phyloP scores from a whole-genome alignment of 2,797 vertebrate genomes.

The Typhlichthys subterraneus region DNA sequence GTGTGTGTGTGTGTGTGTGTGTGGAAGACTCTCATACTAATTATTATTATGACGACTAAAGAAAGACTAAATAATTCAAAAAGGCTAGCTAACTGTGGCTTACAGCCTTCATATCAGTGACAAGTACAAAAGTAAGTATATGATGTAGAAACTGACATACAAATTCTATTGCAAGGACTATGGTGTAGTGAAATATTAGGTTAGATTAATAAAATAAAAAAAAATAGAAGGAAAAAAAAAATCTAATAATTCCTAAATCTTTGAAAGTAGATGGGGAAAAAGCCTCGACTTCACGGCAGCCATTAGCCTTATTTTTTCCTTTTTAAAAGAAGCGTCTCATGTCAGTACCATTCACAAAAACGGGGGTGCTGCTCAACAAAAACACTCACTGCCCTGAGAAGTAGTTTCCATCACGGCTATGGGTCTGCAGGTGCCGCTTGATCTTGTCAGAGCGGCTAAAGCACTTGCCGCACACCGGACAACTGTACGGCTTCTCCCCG shows the following conservation, averaged over 20 bases:
- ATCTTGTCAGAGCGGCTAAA: constrained; percentile 80
- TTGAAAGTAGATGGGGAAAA: constrained; percentile 43
- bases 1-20: constrained; percentile 61
- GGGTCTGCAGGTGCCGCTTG: constrained; percentile 77
- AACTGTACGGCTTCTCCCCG: constrained; percentile 77
- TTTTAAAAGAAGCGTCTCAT: constrained; percentile 37
- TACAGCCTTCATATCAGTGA: constrained; percentile 53
- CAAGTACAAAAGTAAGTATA: constrained; percentile 61
- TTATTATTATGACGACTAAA: constrained; percentile 37
- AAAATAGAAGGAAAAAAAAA: background rate
- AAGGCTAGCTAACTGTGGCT: constrained; percentile 61
- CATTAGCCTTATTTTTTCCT: constrained; percentile 47
- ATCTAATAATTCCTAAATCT: constrained; percentile 41
- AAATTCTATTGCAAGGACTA: constrained; percentile 58
- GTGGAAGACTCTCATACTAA: constrained; percentile 73
- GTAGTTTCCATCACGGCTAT: constrained; percentile 73
- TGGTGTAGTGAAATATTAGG: constrained; percentile 46
- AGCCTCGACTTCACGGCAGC: constrained; percentile 58
- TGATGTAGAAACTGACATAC: constrained; percentile 60
- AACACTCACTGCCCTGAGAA: constrained; percentile 73
- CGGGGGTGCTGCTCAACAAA: constrained; percentile 17
- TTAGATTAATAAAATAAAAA: constrained; percentile 32
- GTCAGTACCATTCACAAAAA: constrained; percentile 44
- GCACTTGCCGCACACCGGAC: constrained; percentile 76
- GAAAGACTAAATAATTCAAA: constrained; percentile 58